Percentiles rank a stretch among this genome's conserved stretches.
phyloP scores from a whole-genome alignment of 1,140 invertebrate species.

The Popillia japonica region DNA sequence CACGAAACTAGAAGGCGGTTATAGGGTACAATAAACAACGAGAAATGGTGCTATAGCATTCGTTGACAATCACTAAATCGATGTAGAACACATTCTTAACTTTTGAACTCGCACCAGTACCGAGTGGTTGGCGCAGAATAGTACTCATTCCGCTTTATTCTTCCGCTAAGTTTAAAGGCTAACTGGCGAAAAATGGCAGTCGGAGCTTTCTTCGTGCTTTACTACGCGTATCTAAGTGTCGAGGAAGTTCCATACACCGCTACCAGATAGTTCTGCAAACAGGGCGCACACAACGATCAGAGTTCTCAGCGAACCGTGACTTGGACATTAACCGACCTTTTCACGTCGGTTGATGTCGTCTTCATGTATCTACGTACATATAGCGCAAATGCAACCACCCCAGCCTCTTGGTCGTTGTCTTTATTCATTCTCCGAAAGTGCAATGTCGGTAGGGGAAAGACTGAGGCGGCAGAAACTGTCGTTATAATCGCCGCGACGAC shows the following conservation, averaged over 20 bases:
- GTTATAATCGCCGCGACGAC: slow-evolving; percentile 1
- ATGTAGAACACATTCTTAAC: background rate
- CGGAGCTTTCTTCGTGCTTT: background rate
- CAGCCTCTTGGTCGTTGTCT: background rate
- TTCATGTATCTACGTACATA: background rate
- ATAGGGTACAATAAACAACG: no score
- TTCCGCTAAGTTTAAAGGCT: background rate
- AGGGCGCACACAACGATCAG: background rate
- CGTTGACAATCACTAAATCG: background rate
- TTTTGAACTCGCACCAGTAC: background rate
- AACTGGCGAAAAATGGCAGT: background rate
- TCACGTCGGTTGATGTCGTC: background rate
- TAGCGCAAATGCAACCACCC: background rate
- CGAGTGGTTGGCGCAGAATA: background rate
- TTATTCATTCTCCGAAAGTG: background rate
- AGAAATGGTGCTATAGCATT: no score
- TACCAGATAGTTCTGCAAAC: background rate
- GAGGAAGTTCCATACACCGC: background rate
- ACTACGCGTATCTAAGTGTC: slow-evolving; percentile 12
- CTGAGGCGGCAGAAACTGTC: background rate
- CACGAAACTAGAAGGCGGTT: no score
- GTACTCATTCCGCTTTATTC: background rate
- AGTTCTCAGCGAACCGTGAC: background rate
- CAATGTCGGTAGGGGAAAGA: background rate
- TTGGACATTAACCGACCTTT: background rate